Evolutionary conservation across 2,797 vertebrate species (phyloP).

Genomic region (Spondyliosoma cantharus): DNA sequence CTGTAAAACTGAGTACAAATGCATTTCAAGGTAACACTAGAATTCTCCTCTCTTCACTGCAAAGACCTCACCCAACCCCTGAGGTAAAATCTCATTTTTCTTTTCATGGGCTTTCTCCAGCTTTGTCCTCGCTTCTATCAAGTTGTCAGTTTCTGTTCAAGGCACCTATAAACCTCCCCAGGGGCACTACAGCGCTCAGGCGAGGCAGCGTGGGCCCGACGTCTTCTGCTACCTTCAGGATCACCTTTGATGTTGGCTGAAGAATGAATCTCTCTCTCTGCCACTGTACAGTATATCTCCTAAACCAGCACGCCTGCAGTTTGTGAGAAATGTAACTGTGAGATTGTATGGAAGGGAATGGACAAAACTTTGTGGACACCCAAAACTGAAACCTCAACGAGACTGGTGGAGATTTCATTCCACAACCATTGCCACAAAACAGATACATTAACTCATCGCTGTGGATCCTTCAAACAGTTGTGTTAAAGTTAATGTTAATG

Average conservation of each 20-base stretch:
- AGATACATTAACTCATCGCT: too few relatives aligned
- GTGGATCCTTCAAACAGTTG: too few relatives aligned
- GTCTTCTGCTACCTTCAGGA: constrained; percentile 28
- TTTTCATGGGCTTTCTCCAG: not conserved
- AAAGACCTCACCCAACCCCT: not conserved
- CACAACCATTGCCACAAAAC: too few relatives aligned
- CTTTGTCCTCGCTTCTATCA: not conserved
- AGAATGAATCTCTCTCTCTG: not conserved
- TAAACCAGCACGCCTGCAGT: not conserved
- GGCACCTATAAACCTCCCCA: constrained; percentile 16
- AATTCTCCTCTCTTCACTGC: not conserved
- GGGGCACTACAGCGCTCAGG: not conserved
- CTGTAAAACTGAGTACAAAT: not conserved
- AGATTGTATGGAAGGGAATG: not conserved
- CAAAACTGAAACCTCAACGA: too few relatives aligned
- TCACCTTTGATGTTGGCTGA: constrained; percentile 41
- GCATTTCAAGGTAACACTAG: not conserved
- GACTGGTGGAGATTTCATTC: too few relatives aligned
- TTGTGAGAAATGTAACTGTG: not conserved
- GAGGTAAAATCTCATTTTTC: not conserved
- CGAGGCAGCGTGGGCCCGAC: not conserved
- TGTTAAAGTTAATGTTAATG: too few relatives aligned
- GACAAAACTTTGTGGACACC: too few relatives aligned
- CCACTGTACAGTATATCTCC: not conserved
- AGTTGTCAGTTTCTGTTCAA: constrained; percentile 24